These are phyloP conservation scores for Nasonia oneida DNA, from an alignment of 2,888 invertebrate genomes.

Conservation along the genomic window DNA sequence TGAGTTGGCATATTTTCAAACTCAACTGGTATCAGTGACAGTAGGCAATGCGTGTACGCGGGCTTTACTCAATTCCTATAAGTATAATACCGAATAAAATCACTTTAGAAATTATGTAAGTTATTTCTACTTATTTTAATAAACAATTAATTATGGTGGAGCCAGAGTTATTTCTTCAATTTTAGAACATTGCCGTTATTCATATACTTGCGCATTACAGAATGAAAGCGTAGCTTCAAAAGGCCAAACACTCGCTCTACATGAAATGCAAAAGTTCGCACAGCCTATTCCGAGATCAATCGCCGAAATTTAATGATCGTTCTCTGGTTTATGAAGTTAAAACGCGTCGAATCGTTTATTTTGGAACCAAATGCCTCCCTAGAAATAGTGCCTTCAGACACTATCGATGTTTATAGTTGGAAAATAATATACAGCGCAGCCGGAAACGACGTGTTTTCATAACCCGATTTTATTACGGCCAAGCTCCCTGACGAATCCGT, in stretches of 20 bases:
- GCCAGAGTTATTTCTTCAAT: no score
- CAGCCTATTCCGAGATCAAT: not conserved
- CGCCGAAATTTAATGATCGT: not conserved
- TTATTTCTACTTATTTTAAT: no score
- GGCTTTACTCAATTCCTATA: no score
- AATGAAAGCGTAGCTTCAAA: not conserved
- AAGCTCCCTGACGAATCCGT: not conserved
- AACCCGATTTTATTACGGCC: not conserved
- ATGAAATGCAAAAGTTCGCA: not conserved
- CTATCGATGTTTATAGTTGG: slow-evolving; percentile 14
- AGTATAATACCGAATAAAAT: no score
- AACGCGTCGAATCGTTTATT: slow-evolving; percentile 4
- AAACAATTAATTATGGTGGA: no score
- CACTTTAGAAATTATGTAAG: no score
- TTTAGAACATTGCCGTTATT: no score
- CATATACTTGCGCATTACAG: not conserved
- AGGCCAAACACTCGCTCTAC: not conserved
- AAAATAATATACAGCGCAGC: slow-evolving; percentile 32
- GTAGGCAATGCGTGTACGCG: no score
- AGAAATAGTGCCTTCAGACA: slow-evolving; percentile 5
- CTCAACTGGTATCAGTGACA: no score
- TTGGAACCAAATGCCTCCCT: not conserved
- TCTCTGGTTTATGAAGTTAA: slow-evolving; percentile 1
- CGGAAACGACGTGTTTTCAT: slow-evolving; percentile 24
- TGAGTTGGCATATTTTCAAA: no score